Base-by-base conservation (phyloP, 2,797 vertebrate species). In the Urosaurus nigricauda region DNA sequence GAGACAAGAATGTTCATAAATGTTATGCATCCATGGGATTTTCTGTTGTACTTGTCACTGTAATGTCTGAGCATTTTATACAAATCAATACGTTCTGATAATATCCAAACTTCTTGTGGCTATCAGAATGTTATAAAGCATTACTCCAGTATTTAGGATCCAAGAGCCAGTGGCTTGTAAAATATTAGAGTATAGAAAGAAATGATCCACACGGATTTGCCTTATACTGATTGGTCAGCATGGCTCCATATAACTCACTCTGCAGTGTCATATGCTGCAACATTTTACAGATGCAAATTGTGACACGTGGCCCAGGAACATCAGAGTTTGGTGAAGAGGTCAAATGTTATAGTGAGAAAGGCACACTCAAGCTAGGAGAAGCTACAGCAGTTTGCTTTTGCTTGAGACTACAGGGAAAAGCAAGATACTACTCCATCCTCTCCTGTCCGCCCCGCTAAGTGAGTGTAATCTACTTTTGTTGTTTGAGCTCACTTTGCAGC, bases 1-100 rank as follows among this genome's bases (percentile, higher is more conserved):
- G 91, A 95, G 94, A 93, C 93, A 93, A 93, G 90, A 96, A 95
- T 95, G 94, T 95, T 96, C 95, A 96, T 94, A 95, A 95, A 94
- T 96, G 94, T 94, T 95, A 94, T 95, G 94, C 87, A 93, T 94
- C 95, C 91, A 94, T 95, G 93, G 93, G 94, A 91, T 93, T 95
- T 94, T 93, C 92, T 90, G 90, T 88, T 87, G 89, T 90, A 83
- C 87, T 94, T 35, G 83, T 78, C 32, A 90, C 91, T 0, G 19
- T 84, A 89, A 91, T 91, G 93, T 93, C 87, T 80, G 85, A 92
- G 92, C 92, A 89, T 79, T 82, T 93, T 71, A n/a, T 40, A 87
- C 47, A 92, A 13, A 35, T 80, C 84, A 79, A 73, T 92, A 91
- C 60, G 83, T 86, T 43, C 71, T 68, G 53, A 47, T 65, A 81